These are phyloP conservation scores for Alces alces DNA, from an alignment of 2,113 vertebrate genomes.

Conservation along the genomic window DNA sequence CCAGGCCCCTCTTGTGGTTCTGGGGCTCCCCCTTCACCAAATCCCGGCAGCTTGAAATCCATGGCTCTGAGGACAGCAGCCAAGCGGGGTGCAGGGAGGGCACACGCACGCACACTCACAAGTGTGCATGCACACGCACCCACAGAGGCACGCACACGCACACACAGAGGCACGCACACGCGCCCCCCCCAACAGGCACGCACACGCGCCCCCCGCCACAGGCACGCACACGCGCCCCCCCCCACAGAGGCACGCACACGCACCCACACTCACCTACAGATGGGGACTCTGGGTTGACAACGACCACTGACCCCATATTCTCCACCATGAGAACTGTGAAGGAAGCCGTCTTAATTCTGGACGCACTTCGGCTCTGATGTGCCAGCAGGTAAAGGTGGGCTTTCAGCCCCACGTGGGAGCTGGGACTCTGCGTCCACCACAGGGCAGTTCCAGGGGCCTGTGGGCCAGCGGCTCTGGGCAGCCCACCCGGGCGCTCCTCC, in stretches of 20 bases:
- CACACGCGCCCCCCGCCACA: fast-evolving
- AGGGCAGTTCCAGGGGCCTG: background rate
- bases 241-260: no score
- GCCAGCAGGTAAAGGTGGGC: fast-evolving
- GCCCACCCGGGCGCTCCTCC: background rate
- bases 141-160: fast-evolving
- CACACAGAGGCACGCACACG: fast-evolving
- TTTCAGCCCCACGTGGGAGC: fast-evolving
- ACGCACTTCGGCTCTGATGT: fast-evolving
- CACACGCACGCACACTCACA: fast-evolving
- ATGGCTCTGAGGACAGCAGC: fast-evolving
- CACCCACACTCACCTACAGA: fast-evolving
- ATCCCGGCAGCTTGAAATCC: fast-evolving
- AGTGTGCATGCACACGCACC: fast-evolving
- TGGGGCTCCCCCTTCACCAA: background rate
- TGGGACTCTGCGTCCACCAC: fast-evolving
- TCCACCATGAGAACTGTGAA: fast-evolving
- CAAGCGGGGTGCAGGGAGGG: background rate
- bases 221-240: fast-evolving
- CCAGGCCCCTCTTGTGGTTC: background rate
- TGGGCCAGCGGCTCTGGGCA: fast-evolving
- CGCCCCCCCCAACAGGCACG: fast-evolving
- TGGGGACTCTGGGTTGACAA: fast-evolving
- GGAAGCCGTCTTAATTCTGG: background rate
- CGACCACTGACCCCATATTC: fast-evolving